Evolutionary conservation across 2,888 invertebrate species (phyloP).

Genomic region (Linnaemya vulpina): DNA sequence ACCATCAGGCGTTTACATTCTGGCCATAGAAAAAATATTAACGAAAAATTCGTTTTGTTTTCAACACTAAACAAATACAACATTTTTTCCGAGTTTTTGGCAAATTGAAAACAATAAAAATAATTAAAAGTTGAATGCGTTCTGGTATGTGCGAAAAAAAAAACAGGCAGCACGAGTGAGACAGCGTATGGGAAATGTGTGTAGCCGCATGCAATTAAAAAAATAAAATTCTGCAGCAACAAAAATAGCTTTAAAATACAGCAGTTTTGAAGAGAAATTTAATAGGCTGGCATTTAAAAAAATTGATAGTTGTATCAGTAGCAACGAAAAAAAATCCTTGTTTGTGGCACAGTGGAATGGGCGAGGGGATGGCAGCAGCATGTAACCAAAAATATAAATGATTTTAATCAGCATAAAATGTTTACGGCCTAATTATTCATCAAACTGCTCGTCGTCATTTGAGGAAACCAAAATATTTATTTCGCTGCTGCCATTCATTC

Average conservation of each 20-base stretch:
- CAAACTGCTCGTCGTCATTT: constrained; percentile 64
- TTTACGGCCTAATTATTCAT: constrained; percentile 61
- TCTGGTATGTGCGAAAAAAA: neutral
- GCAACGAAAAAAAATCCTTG: neutral
- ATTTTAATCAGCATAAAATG: constrained; percentile 68
- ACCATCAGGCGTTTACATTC: neutral
- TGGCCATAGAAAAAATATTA: neutral
- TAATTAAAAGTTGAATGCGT: constrained; percentile 16
- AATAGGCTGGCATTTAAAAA: neutral
- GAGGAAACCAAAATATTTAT: constrained; percentile 68
- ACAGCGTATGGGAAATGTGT: neutral
- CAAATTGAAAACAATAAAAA: constrained; percentile 53
- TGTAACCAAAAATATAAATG: neutral
- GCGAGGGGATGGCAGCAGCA: neutral
- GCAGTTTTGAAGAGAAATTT: neutral
- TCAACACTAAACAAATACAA: no score
- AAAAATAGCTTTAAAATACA: neutral
- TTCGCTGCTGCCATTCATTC: constrained; percentile 28
- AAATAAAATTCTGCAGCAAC: neutral
- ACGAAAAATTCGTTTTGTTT: neutral
- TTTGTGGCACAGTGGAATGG: neutral
- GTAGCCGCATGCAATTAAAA: neutral
- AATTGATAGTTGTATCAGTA: neutral
- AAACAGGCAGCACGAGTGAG: neutral
- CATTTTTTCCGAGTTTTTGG: neutral